Percentiles rank a stretch among this genome's conserved stretches.
phyloP scores from a whole-genome alignment of 2,888 invertebrate species.

The Punctoribates punctum region DNA sequence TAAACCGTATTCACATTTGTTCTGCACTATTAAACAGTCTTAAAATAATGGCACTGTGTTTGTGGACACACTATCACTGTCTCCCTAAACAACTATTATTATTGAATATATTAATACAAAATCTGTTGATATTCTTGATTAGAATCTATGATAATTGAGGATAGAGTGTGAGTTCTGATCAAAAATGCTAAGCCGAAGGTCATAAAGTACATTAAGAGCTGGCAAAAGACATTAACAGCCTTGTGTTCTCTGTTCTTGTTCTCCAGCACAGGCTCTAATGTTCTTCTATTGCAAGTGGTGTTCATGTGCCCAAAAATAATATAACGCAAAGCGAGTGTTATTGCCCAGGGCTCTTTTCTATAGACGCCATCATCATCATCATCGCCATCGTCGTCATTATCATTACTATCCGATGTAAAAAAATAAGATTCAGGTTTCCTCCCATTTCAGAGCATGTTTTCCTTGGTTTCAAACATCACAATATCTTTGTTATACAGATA shows the following conservation, averaged over 20 bases:
- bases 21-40: constrained; percentile 28
- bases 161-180: constrained; percentile 11
- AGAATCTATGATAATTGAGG: neutral
- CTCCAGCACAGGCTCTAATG: neutral
- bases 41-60: constrained; percentile 36
- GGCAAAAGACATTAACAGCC: constrained; percentile 36
- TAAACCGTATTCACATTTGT: constrained; percentile 21
- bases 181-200: constrained; percentile 31
- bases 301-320: constrained; percentile 26
- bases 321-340: constrained; percentile 25
- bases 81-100: neutral
- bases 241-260: neutral
- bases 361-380: constrained; percentile 35
- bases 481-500: too few species aligned
- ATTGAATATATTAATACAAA: neutral
- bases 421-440: constrained; percentile 35
- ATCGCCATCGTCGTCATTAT: constrained; percentile 35
- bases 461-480: constrained; percentile 34
- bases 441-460: constrained; percentile 36
- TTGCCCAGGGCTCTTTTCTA: constrained; percentile 28
- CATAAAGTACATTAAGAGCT: constrained; percentile 35
- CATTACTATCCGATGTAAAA: constrained; percentile 36
- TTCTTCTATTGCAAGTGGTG: neutral
- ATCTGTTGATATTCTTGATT: neutral
- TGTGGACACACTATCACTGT: constrained; percentile 29